Evolutionary conservation across 2,888 invertebrate genomes (phyloP).

Genomic region (Osmoderma eremita): DNA sequence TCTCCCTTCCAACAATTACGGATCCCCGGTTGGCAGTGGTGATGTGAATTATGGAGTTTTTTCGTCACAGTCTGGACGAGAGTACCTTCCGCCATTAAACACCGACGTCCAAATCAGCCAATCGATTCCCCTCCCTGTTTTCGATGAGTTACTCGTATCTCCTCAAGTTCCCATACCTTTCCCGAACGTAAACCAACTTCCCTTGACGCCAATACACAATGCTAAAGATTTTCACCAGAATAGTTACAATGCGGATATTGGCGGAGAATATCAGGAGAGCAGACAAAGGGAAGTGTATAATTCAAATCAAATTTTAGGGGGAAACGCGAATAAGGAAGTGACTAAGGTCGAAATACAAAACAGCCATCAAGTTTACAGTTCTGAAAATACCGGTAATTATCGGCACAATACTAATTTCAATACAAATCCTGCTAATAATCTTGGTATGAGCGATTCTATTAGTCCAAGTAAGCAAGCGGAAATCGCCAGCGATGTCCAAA

Average conservation of each 20-base stretch:
- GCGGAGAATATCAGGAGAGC: conserved; percentile 30
- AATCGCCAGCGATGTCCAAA: conserved; percentile 62
- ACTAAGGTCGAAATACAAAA: conserved; percentile 20
- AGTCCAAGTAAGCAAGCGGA: conserved; percentile 1
- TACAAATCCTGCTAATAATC: not conserved
- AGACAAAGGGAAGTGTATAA: conserved; percentile 29
- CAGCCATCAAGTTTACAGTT: conserved; percentile 32
- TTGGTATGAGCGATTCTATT: not conserved
- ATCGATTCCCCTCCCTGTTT: conserved; percentile 40
- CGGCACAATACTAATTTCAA: not conserved
- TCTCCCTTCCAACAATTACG: conserved; percentile 53
- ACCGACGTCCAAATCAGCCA: conserved; percentile 41
- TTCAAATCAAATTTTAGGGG: conserved; percentile 19
- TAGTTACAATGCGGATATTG: conserved; percentile 17
- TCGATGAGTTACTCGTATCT: conserved; percentile 38
- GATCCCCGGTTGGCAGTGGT: conserved; percentile 60
- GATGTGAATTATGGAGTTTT: conserved; percentile 49
- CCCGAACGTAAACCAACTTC: conserved; percentile 70
- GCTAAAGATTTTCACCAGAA: conserved; percentile 66
- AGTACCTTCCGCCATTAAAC: conserved; percentile 51
- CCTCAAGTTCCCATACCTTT: conserved; percentile 66
- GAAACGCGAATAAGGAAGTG: conserved; percentile 6
- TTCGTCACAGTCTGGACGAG: conserved; percentile 45
- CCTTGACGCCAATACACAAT: conserved; percentile 67
- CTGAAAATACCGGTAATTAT: not conserved